phyloP scores from a whole-genome alignment of 2,113 vertebrate species.

The Pelobates fuscus region DNA sequence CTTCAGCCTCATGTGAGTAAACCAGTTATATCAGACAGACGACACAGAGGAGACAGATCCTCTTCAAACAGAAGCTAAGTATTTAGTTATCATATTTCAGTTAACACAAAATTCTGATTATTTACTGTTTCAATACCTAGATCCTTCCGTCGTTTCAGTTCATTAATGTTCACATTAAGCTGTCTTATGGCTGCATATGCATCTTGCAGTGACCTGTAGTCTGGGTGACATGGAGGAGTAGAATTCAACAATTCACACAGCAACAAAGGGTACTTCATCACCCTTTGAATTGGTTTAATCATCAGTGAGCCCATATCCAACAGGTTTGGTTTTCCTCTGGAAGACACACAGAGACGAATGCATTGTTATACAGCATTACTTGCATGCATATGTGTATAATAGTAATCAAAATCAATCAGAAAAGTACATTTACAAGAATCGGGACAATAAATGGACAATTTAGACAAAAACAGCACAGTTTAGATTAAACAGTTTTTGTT shows the following conservation, averaged over 20 bases:
- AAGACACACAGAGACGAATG: conserved; percentile 45
- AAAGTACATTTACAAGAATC: too few species aligned
- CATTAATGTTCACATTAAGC: conserved; percentile 92
- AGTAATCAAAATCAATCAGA: neutral
- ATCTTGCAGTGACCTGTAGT: conserved; percentile 73
- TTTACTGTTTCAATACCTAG: conserved; percentile 73
- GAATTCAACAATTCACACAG: conserved; percentile 85
- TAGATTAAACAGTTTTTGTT: too few species aligned
- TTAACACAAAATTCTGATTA: neutral
- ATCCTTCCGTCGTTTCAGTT: conserved; percentile 92
- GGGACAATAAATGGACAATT: too few species aligned
- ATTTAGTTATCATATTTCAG: too few species aligned
- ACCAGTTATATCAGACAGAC: too few species aligned
- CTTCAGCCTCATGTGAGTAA: too few species aligned
- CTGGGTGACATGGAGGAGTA: conserved; percentile 87
- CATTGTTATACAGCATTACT: neutral
- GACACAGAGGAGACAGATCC: too few species aligned
- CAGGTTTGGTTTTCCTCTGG: conserved; percentile 86
- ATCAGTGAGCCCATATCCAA: conserved; percentile 92
- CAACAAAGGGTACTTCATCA: conserved; percentile 95
- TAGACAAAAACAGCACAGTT: too few species aligned
- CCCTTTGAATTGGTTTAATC: conserved; percentile 93
- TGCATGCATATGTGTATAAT: neutral
- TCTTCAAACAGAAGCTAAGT: too few species aligned
- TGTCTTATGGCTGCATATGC: conserved; percentile 80